phyloP scores from a whole-genome alignment of 1,140 invertebrate genomes.

The Drosophila athabasca region DNA sequence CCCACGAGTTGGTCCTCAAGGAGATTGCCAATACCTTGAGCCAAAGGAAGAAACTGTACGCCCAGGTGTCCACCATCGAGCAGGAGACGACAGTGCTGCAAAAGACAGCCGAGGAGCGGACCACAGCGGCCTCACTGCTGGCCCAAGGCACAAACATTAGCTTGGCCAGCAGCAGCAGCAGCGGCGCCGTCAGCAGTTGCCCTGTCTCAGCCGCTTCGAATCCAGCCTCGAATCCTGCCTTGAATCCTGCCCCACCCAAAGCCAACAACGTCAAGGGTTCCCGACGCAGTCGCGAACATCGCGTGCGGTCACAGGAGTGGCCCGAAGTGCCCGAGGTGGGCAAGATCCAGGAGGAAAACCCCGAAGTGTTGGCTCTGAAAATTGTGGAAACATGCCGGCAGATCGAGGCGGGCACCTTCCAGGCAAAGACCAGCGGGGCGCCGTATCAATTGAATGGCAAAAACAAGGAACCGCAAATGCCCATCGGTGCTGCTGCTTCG shows the following conservation, averaged over 20 bases:
- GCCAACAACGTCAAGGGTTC: slow-evolving; percentile 82
- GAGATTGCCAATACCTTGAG: slow-evolving; percentile 93
- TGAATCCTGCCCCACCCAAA: slow-evolving; percentile 55
- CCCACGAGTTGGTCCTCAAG: slow-evolving; percentile 91
- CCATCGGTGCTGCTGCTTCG: slow-evolving; percentile 1
- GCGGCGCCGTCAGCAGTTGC: slow-evolving; percentile 29
- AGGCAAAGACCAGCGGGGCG: slow-evolving; percentile 15
- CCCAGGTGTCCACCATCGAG: slow-evolving; percentile 90
- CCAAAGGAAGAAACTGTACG: slow-evolving; percentile 91
- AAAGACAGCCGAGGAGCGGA: slow-evolving; percentile 87
- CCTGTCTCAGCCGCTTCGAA: slow-evolving; percentile 20
- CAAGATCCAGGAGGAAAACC: slow-evolving; percentile 96
- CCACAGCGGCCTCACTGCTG: slow-evolving; percentile 84
- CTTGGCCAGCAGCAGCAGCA: slow-evolving; percentile 61
- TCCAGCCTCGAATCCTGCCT: slow-evolving; percentile 3
- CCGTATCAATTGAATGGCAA: slow-evolving; percentile 44
- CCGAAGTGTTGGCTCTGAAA: slow-evolving; percentile 93
- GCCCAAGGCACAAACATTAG: slow-evolving; percentile 82
- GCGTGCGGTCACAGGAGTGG: slow-evolving; percentile 94
- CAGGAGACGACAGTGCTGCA: slow-evolving; percentile 90
- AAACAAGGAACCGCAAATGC: slow-evolving; percentile 46
- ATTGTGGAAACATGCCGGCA: slow-evolving; percentile 94
- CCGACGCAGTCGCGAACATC: slow-evolving; percentile 89
- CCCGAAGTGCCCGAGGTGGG: slow-evolving; percentile 94
- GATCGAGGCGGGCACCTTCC: slow-evolving; percentile 91